Evolutionary conservation across 1,140 invertebrate genomes (phyloP).

Genomic region (Drosophila pandora): DNA sequence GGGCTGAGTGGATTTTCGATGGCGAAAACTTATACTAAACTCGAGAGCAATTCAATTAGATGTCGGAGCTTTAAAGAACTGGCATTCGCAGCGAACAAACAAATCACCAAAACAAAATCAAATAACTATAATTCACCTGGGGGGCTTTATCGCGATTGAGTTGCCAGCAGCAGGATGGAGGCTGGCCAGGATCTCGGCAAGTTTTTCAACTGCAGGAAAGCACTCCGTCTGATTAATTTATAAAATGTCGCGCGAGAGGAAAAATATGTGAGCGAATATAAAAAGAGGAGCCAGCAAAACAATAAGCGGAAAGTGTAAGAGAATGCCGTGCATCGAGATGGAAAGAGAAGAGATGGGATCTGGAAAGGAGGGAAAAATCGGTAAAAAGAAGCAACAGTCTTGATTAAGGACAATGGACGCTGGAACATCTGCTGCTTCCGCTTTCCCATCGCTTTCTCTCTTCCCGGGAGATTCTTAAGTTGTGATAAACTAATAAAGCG

Average conservation of each 20-base stretch:
- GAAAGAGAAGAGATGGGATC: slow-evolving; percentile 5
- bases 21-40: slow-evolving; percentile 40
- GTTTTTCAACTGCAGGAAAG: slow-evolving; percentile 37
- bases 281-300: slow-evolving; percentile 41
- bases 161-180: slow-evolving; percentile 47
- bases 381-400: slow-evolving; percentile 19
- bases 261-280: slow-evolving; percentile 36
- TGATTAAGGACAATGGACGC: slow-evolving; percentile 43
- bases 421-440: slow-evolving; percentile 61
- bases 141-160: slow-evolving; percentile 77
- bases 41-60: slow-evolving; percentile 76
- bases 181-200: slow-evolving; percentile 24
- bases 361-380: neutral
- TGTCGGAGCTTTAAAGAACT: slow-evolving; percentile 66
- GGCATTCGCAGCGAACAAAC: slow-evolving; percentile 54
- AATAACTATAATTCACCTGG: slow-evolving; percentile 81
- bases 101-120: slow-evolving; percentile 79
- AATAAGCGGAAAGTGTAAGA: slow-evolving; percentile 66
- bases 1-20: neutral
- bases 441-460: slow-evolving; percentile 44
- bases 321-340: slow-evolving; percentile 24
- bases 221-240: slow-evolving; percentile 78
- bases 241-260: slow-evolving; percentile 68
- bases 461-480: slow-evolving; percentile 58
- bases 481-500: slow-evolving; percentile 80